Evolutionary conservation across 2,797 vertebrate genomes (phyloP).

Genomic region (Paratrypauchen microcephalus): DNA sequence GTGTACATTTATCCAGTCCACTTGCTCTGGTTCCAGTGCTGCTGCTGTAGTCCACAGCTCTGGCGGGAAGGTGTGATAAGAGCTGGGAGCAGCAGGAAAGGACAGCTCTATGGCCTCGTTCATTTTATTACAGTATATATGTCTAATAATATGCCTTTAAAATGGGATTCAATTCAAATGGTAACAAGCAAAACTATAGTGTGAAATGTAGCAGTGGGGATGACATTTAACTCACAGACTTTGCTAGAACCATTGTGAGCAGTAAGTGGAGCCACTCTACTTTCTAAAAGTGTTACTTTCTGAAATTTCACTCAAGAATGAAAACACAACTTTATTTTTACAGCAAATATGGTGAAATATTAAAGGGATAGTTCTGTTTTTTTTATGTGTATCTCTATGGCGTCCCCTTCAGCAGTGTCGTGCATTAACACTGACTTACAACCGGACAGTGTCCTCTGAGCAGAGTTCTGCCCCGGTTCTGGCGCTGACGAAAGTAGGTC

Average conservation of each 20-base stretch:
- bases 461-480: too few species aligned
- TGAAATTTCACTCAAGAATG: constrained; percentile 13
- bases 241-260: constrained; percentile 19
- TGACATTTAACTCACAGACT: constrained; percentile 9
- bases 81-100: constrained; percentile 60
- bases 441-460: too few species aligned
- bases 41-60: constrained; percentile 40
- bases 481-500: too few species aligned
- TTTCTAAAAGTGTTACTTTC: constrained; percentile 6
- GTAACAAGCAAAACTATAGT: not conserved
- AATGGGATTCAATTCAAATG: not conserved
- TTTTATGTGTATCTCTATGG: too few species aligned
- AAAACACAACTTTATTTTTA: constrained; percentile 5
- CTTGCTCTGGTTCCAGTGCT: constrained; percentile 16
- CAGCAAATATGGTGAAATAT: constrained; percentile 4
- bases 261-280: constrained; percentile 19
- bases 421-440: too few species aligned
- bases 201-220: constrained; percentile 27
- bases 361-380: too few species aligned
- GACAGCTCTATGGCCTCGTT: constrained; percentile 30
- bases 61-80: constrained; percentile 74
- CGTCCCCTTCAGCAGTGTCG: too few species aligned
- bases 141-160: not conserved
- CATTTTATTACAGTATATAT: not conserved
- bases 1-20: constrained; percentile 35